phyloP scores from a whole-genome alignment of 2,797 vertebrate genomes.

The Hydrophis major region DNA sequence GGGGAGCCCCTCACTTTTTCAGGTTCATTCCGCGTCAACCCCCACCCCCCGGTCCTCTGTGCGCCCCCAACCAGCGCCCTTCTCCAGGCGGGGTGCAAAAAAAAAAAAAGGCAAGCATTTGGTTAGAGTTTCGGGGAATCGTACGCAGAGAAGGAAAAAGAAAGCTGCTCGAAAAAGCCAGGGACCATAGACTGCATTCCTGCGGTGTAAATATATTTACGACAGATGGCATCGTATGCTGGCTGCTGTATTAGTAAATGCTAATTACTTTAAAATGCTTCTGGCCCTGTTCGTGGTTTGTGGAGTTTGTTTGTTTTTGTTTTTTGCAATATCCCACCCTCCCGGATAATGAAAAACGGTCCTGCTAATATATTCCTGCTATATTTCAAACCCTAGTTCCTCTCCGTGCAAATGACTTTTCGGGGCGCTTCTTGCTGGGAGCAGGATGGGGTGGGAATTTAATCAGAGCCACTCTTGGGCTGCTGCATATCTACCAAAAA shows the following conservation, averaged over 20 bases:
- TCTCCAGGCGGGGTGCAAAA: neutral
- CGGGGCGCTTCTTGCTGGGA: neutral
- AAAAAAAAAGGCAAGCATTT: neutral
- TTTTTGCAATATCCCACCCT: neutral
- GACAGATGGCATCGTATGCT: neutral
- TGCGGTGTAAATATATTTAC: neutral
- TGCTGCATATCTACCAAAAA: neutral
- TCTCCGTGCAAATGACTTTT: neutral
- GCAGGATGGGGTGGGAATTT: neutral
- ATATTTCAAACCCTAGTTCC: neutral
- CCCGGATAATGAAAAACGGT: neutral
- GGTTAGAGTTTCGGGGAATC: neutral
- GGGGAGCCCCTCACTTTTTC: neutral
- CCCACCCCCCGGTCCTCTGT: rapidly evolving
- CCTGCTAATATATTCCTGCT: neutral
- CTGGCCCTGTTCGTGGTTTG: neutral
- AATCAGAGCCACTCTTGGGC: neutral
- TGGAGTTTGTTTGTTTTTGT: too few species aligned
- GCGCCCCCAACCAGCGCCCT: too few species aligned
- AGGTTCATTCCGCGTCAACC: neutral
- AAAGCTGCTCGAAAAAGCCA: neutral
- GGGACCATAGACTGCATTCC: neutral
- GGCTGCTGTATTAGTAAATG: neutral
- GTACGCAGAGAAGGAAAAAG: neutral
- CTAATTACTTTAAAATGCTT: neutral